phyloP scores from a whole-genome alignment of 37 sponge, comb jelly and placozoan genomes.

The Beroe ovata region DNA sequence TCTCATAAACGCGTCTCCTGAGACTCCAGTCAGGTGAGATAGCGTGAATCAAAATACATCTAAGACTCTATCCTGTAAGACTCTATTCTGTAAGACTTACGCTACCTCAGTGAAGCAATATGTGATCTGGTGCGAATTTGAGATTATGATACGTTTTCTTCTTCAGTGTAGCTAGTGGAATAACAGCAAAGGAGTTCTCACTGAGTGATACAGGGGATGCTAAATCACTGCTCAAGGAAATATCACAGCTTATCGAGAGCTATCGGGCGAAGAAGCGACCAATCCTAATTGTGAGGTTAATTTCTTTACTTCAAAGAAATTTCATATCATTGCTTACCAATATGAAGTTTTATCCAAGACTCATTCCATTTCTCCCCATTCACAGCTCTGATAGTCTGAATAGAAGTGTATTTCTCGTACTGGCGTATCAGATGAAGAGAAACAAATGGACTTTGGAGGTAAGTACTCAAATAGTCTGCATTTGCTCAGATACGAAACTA shows the following conservation, averaged over 20 bases:
- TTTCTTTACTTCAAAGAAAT: too few relatives aligned
- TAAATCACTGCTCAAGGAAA: not conserved
- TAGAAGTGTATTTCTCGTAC: conserved; percentile 70
- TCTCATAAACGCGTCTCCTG: conserved; percentile 54
- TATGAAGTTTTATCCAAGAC: too few relatives aligned
- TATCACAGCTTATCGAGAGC: conserved; percentile 53
- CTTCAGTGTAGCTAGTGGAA: conserved; percentile 19
- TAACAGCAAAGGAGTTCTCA: not conserved
- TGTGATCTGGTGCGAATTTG: too few relatives aligned
- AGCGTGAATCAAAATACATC: too few relatives aligned
- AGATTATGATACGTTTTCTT: too few relatives aligned
- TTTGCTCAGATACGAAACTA: not conserved
- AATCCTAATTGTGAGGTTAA: conserved; percentile 21
- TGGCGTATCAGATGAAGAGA: conserved; percentile 81
- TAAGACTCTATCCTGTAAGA: too few relatives aligned
- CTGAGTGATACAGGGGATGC: conserved; percentile 16
- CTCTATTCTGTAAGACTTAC: too few relatives aligned
- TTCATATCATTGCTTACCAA: too few relatives aligned
- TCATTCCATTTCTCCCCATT: too few relatives aligned
- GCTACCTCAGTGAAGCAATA: too few relatives aligned
- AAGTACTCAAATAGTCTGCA: not conserved
- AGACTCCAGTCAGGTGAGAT: conserved; percentile 14
- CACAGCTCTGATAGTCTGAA: conserved; percentile 71
- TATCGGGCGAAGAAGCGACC: conserved; percentile 55
- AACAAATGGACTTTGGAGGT: conserved; percentile 80